Conservation (phyloP, 2,113 vertebrate genomes). For the Rynchops niger region DNA sequence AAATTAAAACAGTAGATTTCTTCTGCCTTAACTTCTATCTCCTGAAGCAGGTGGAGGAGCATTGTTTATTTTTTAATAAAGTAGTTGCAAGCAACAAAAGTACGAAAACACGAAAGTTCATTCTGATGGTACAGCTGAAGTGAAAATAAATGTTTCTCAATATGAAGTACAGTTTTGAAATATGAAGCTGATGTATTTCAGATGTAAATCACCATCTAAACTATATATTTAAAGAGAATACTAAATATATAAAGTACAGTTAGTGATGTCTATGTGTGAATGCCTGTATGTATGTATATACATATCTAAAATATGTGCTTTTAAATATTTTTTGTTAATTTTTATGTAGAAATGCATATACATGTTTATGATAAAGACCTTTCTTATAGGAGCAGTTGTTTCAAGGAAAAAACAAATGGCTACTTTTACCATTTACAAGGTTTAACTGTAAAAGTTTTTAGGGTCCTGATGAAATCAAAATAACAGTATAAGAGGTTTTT, state of each 20-base stretch:
- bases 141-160: not conserved
- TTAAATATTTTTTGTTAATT: not conserved
- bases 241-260: not conserved
- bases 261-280: not conserved
- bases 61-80: not conserved
- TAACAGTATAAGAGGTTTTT: fast-evolving
- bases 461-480: not conserved
- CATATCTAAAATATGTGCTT: not conserved
- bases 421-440: not conserved
- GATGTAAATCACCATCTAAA: not conserved
- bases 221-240: not conserved
- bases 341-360: not conserved
- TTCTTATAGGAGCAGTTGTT: not conserved
- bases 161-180: not conserved
- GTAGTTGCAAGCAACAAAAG: not conserved
- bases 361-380: not conserved
- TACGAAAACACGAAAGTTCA: not conserved
- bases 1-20: not conserved
- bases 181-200: not conserved
- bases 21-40: not conserved
- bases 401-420: not conserved
- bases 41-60: not conserved
- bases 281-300: not conserved
- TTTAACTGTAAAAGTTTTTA: not conserved
- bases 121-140: not conserved